phyloP scores from a whole-genome alignment of 2,113 vertebrate species.

The Euleptes europaea region DNA sequence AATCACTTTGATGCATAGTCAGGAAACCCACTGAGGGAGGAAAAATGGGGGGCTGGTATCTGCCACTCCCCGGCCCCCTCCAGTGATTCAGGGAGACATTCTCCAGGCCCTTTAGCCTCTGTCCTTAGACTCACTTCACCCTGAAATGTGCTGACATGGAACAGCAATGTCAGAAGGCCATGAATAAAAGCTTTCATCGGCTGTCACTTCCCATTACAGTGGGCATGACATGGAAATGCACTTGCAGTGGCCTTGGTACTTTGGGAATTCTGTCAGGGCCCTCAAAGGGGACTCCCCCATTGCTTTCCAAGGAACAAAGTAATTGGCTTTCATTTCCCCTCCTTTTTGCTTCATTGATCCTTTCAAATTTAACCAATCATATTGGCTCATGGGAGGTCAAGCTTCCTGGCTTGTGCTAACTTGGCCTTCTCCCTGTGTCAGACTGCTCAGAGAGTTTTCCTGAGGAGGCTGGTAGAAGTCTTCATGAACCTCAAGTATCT shows the following conservation, averaged over 20 bases:
- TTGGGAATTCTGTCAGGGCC: slow-evolving; percentile 20
- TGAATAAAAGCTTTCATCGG: slow-evolving; percentile 79
- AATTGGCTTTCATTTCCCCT: slow-evolving; percentile 6
- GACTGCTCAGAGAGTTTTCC: neutral
- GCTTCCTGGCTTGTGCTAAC: neutral
- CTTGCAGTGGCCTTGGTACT: slow-evolving; percentile 35
- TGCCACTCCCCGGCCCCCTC: slow-evolving; percentile 56
- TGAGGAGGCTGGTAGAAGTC: neutral
- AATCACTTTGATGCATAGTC: slow-evolving; percentile 55
- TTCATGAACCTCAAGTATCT: neutral
- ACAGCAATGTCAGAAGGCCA: slow-evolving; percentile 76
- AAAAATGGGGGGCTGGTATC: slow-evolving; percentile 3
- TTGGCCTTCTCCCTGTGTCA: neutral
- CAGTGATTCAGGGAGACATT: slow-evolving; percentile 52
- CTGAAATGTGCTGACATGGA: slow-evolving; percentile 74
- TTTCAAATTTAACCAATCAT: slow-evolving; percentile 13
- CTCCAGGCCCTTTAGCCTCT: slow-evolving; percentile 61
- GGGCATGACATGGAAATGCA: slow-evolving; percentile 69
- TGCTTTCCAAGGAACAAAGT: slow-evolving; percentile 13
- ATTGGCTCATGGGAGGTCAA: slow-evolving; percentile 12
- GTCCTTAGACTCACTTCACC: slow-evolving; percentile 78
- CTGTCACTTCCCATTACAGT: slow-evolving; percentile 76
- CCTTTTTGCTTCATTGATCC: slow-evolving; percentile 12
- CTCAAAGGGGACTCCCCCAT: slow-evolving; percentile 9
- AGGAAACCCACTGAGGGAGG: slow-evolving; percentile 50